Evolutionary conservation across 2,113 vertebrate species (phyloP).

Genomic region (Erythrocercus mccallii): DNA sequence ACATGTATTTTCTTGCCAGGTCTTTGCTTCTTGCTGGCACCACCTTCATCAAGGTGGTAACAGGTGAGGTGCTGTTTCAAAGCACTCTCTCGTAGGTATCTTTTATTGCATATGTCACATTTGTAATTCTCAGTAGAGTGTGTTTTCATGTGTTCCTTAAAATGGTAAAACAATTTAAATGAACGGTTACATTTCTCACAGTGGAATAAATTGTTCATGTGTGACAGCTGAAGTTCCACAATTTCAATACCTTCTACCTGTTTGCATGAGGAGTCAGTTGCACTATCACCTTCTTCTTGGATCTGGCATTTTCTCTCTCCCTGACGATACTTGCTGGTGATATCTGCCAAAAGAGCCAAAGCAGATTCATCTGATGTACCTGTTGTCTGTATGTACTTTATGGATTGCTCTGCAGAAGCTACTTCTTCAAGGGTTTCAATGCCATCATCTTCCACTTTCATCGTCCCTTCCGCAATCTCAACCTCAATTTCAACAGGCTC

Average conservation of each 20-base stretch:
- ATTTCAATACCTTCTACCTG: constrained; percentile 93
- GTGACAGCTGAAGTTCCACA: constrained; percentile 97
- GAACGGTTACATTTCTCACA: constrained; percentile 94
- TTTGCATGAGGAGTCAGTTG: constrained; percentile 84
- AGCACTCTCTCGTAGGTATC: constrained; percentile 94
- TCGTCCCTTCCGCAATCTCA: constrained; percentile 81
- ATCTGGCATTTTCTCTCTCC: constrained; percentile 80
- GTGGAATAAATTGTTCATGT: constrained; percentile 92
- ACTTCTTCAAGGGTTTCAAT: constrained; percentile 84
- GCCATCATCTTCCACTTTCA: constrained; percentile 82
- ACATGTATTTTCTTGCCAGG: constrained; percentile 93
- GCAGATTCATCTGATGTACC: constrained; percentile 90
- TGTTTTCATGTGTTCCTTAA: constrained; percentile 97
- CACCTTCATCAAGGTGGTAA: constrained; percentile 89
- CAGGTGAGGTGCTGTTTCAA: constrained; percentile 92
- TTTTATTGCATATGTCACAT: constrained; percentile 92
- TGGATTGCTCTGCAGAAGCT: constrained; percentile 73
- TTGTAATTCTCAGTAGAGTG: constrained; percentile 88
- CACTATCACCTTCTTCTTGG: constrained; percentile 69
- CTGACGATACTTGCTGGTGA: constrained; percentile 97
- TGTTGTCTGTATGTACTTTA: constrained; percentile 78
- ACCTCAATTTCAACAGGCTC: constrained; percentile 61
- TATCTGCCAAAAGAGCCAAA: constrained; percentile 92
- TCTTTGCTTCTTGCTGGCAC: constrained; percentile 84
- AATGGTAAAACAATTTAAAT: constrained; percentile 98